Evolutionary conservation across 2,888 invertebrate genomes (phyloP).

Genomic region (Azorinus chamasolen): DNA sequence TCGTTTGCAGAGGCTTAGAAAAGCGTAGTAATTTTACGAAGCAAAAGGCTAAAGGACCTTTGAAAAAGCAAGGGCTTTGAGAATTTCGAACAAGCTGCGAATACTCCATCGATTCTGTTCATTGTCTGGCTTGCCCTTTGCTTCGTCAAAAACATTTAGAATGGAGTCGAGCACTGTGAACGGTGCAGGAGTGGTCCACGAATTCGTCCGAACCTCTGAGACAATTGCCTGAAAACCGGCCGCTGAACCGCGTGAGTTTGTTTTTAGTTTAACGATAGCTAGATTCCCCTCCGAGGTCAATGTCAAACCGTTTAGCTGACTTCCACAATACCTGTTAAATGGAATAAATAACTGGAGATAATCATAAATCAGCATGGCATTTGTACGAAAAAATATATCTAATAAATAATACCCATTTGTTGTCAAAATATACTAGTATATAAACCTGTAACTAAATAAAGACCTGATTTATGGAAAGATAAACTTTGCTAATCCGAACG

Average conservation of each 20-base stretch:
- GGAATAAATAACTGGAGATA: too few species aligned
- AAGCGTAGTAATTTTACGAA: neutral
- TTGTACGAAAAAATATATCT: too few species aligned
- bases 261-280: slow-evolving; percentile 38
- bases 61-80: slow-evolving; percentile 45
- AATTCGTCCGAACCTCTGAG: slow-evolving; percentile 1
- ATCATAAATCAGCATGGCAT: too few species aligned
- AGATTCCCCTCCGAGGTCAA: slow-evolving; percentile 52
- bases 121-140: neutral
- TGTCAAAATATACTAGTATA: too few species aligned
- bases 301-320: slow-evolving; percentile 34
- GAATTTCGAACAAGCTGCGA: slow-evolving; percentile 23
- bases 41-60: slow-evolving; percentile 19
- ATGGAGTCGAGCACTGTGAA: slow-evolving; percentile 38
- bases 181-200: slow-evolving; percentile 8
- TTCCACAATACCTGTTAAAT: slow-evolving; percentile 50
- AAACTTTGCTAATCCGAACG: too few species aligned
- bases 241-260: slow-evolving; percentile 21
- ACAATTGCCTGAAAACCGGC: slow-evolving; percentile 36
- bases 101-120: slow-evolving; percentile 11
- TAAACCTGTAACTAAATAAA: too few species aligned
- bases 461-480: too few species aligned
- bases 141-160: slow-evolving; percentile 10
- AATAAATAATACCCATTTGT: too few species aligned
- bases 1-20: too few species aligned